These are phyloP conservation scores for Pinctada fucata DNA, from an alignment of 2,888 invertebrate genomes.

Conservation along the genomic window DNA sequence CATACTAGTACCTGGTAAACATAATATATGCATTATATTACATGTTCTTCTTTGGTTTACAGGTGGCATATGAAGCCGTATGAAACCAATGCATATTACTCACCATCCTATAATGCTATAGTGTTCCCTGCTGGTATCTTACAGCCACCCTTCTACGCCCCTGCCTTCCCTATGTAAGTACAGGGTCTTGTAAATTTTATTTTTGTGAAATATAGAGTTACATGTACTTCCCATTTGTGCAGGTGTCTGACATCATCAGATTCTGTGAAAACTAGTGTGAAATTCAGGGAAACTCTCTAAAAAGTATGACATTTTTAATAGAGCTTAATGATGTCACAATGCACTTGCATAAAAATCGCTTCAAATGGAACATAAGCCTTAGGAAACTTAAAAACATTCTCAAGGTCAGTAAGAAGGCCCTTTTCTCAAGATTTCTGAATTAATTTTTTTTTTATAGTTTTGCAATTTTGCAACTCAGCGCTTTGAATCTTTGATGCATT, in stretches of 20 bases:
- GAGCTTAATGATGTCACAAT: not conserved
- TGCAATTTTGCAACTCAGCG: not conserved
- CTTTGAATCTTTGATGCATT: not conserved
- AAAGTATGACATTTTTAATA: not conserved
- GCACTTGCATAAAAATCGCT: not conserved
- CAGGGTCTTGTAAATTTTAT: not conserved
- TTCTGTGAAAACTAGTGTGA: too few species aligned
- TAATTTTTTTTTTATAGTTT: not conserved
- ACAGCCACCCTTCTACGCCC: conserved; percentile 68
- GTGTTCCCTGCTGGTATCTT: conserved; percentile 73
- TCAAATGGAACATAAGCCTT: not conserved
- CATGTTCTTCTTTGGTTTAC: conserved; percentile 18
- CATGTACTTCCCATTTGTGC: too few species aligned
- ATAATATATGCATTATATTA: too few species aligned
- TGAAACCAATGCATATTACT: conserved; percentile 73
- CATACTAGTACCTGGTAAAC: too few species aligned
- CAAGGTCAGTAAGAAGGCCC: not conserved
- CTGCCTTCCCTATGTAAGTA: conserved; percentile 65
- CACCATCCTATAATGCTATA: conserved; percentile 61
- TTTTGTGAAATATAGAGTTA: not conserved
- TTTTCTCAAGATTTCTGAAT: not conserved
- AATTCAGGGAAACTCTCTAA: too few species aligned
- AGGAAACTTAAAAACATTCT: not conserved
- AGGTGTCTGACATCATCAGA: too few species aligned
- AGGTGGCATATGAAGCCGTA: conserved; percentile 70